These are phyloP conservation scores for Eonycteris spelaea DNA, from an alignment of 2,113 vertebrate genomes.

Conservation along the genomic window DNA sequence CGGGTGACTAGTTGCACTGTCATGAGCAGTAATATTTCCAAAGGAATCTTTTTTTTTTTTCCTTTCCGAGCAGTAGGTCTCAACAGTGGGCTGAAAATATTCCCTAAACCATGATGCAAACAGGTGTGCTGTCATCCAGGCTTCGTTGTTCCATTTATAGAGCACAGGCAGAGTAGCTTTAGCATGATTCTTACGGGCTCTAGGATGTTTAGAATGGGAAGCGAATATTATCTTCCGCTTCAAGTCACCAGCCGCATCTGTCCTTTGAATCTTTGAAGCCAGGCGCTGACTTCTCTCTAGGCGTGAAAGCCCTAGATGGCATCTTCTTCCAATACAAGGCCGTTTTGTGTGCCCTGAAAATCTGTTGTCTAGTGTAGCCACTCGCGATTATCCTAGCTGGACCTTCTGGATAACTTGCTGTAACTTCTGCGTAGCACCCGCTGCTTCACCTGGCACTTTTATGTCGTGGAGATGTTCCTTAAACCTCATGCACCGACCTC, in stretches of 20 bases:
- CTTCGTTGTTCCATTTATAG: not conserved
- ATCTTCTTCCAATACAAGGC: not conserved
- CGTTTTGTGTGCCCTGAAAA: not conserved
- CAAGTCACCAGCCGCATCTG: not conserved
- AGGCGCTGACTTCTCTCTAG: not conserved
- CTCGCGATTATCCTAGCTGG: not conserved
- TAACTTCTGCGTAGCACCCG: not conserved
- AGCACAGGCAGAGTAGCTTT: not conserved
- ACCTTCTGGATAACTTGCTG: not conserved
- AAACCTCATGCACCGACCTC: not conserved
- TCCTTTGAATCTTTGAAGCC: not conserved
- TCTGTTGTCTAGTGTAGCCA: not conserved
- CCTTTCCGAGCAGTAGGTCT: not conserved
- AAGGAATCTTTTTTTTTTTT: not conserved
- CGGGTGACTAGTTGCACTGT: not conserved
- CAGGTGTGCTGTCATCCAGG: not conserved
- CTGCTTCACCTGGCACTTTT: not conserved
- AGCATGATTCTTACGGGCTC: not conserved
- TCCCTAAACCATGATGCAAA: not conserved
- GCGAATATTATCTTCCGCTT: not conserved
- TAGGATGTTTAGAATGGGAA: not conserved
- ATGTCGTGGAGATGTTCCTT: not conserved
- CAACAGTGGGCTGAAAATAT: not conserved
- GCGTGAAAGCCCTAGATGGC: not conserved
- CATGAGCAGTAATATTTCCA: not conserved